Percentiles rank a stretch among this genome's conserved stretches.
phyloP scores from a whole-genome alignment of 2,797 vertebrate genomes.

The Menidia menidia region DNA sequence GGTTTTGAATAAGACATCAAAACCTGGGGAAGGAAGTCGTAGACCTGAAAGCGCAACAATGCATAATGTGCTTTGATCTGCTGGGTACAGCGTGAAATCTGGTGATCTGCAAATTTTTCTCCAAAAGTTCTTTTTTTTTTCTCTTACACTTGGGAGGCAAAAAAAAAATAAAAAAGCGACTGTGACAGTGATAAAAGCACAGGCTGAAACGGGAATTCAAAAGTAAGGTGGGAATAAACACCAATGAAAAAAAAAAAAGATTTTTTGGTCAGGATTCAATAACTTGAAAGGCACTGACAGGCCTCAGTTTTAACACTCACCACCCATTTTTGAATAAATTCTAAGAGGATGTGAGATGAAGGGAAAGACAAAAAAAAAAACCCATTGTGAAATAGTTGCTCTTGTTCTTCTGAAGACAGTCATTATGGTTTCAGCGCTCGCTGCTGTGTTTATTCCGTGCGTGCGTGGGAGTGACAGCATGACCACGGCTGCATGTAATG shows the following conservation, averaged over 20 bases:
- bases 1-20: slow-evolving; percentile 57
- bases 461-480: slow-evolving; percentile 56
- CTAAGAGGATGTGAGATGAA: slow-evolving; percentile 43
- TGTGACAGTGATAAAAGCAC: slow-evolving; percentile 71
- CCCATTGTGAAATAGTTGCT: slow-evolving; percentile 44
- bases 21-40: slow-evolving; percentile 43
- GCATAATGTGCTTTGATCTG: slow-evolving; percentile 69
- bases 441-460: slow-evolving; percentile 39
- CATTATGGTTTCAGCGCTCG: slow-evolving; percentile 43
- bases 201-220: slow-evolving; percentile 67
- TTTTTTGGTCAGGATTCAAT: slow-evolving; percentile 46
- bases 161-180: slow-evolving; percentile 55
- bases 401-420: slow-evolving; percentile 54
- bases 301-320: slow-evolving; percentile 65
- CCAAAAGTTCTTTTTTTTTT: slow-evolving; percentile 46
- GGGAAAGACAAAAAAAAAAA: slow-evolving; percentile 20
- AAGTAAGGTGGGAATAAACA: slow-evolving; percentile 62
- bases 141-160: slow-evolving; percentile 17
- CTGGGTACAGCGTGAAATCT: slow-evolving; percentile 40
- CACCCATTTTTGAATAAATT: slow-evolving; percentile 47
- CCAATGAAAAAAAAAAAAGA: slow-evolving; percentile 46
- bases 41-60: slow-evolving; percentile 50
- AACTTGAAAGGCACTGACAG: slow-evolving; percentile 49
- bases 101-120: slow-evolving; percentile 47
- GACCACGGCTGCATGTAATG: slow-evolving; percentile 78